Percentiles rank a stretch among this genome's conserved stretches.
These are phyloP conservation scores for Harpagifer antarcticus DNA, from an alignment of 2,797 vertebrate genomes.

Conservation along the genomic window DNA sequence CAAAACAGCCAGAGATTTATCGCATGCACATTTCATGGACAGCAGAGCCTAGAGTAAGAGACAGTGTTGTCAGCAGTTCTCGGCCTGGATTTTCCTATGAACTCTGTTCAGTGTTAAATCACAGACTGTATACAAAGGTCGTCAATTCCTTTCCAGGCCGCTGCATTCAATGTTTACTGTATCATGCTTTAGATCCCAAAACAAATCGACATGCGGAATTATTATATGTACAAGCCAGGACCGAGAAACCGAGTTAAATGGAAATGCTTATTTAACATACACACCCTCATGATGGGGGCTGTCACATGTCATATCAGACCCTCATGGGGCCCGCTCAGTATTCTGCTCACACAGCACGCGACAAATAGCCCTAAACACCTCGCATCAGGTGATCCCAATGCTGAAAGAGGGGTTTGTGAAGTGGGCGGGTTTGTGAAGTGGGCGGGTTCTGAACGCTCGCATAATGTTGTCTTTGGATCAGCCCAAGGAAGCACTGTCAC, in stretches of 20 bases:
- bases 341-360: slow-evolving; percentile 54
- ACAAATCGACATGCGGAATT: slow-evolving; percentile 59
- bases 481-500: slow-evolving; percentile 73
- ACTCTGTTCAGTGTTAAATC: slow-evolving; percentile 71
- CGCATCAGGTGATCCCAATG: slow-evolving; percentile 41
- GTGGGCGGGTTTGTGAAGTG: no score
- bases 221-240: slow-evolving; percentile 32
- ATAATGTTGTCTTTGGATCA: slow-evolving; percentile 80
- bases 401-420: slow-evolving; percentile 28
- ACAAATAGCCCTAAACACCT: slow-evolving; percentile 68
- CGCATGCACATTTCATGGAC: slow-evolving; percentile 68
- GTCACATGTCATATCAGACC: slow-evolving; percentile 59
- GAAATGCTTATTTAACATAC: slow-evolving; percentile 66
- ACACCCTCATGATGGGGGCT: slow-evolving; percentile 49
- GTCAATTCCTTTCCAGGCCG: slow-evolving; percentile 47
- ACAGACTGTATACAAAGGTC: slow-evolving; percentile 59
- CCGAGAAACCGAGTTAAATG: slow-evolving; percentile 42
- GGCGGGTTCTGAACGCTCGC: slow-evolving; percentile 53
- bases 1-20: slow-evolving; percentile 81
- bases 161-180: slow-evolving; percentile 56
- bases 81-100: slow-evolving; percentile 55
- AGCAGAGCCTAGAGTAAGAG: slow-evolving; percentile 64
- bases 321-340: slow-evolving; percentile 50
- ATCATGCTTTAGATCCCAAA: slow-evolving; percentile 59
- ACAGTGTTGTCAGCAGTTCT: slow-evolving; percentile 80